Base-by-base conservation (phyloP, 1,140 invertebrate species). In the Drosophila lowei region DNA sequence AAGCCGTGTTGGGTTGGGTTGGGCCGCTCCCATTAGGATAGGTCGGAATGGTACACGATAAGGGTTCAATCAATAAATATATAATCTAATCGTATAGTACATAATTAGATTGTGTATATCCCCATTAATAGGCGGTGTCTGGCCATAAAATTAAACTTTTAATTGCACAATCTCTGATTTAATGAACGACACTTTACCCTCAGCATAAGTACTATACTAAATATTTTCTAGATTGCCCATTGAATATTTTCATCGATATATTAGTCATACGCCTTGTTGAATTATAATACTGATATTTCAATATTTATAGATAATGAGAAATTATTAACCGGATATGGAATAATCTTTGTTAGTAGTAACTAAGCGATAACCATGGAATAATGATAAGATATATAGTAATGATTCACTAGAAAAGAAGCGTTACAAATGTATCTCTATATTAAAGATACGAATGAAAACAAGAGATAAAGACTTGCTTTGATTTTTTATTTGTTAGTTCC, bases 281-380 rank as follows among this genome's bases (percentile, higher is more conserved):
- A 18, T 25, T 49, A 43, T 47, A 47, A 46, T 23, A 42, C 15
- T 49, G 18, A 49, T 42, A 38, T 38, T 34, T 16, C 23, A 56
- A 67, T 68, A 57, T 66, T 67, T 15, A 66, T 28, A 54, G 13
- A 38, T 52, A 65, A 28, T 25, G 18, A 9, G 5, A 38, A 59
- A 6, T 47, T 57, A 57, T 21, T 47, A 13, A 3, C 42, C 16
- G 25, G 25, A 38, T 9, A 16, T 44, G 34, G 2, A 49, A 23
- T 50, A n/a, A 44, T 23, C 23, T 23, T 56, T 23, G 42, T 38
- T 34, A 38, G 23, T 34, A 38, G 23, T 61, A 47, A 13, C 5
- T 6, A 9, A 23, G 13, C 30, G 13, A 42, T 30, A 49, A 34
- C 28, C 61, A 47, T 30, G 28, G 21, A 55, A 47, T 56, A 48